Conservation (phyloP, 1,140 invertebrate genomes). For the Diuraphis noxia region DNA sequence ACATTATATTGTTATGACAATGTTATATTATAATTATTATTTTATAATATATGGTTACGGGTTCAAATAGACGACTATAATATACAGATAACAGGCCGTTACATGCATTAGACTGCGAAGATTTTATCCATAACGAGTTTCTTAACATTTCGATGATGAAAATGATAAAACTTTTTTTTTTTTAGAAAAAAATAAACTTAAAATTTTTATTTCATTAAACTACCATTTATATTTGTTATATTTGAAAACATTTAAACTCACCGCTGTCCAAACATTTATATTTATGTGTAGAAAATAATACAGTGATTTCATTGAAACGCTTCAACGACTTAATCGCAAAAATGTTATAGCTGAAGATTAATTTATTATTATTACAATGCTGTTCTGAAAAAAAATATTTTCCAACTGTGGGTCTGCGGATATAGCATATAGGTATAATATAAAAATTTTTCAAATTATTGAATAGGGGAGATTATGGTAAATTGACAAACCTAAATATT, state of each 20-base stretch:
- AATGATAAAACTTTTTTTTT: not conserved
- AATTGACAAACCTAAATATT: no score
- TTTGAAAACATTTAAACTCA: not conserved
- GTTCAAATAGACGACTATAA: not conserved
- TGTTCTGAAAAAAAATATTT: not conserved
- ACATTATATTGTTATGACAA: not conserved
- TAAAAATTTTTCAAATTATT: no score
- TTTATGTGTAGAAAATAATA: not conserved
- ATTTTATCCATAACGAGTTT: not conserved
- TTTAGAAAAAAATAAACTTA: not conserved
- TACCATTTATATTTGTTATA: not conserved
- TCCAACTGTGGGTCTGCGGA: not conserved
- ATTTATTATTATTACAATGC: not conserved
- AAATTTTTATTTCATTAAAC: not conserved
- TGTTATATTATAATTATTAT: not conserved
- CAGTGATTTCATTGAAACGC: not conserved
- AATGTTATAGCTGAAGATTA: not conserved
- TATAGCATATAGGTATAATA: no score
- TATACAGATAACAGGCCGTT: not conserved
- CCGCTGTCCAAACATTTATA: not conserved
- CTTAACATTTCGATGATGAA: not conserved
- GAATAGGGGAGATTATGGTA: no score
- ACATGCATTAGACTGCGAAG: not conserved
- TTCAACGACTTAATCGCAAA: not conserved
- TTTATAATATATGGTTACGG: no score